Evolutionary conservation across 2,888 invertebrate species (phyloP).

Genomic region (Helobdella robusta): DNA sequence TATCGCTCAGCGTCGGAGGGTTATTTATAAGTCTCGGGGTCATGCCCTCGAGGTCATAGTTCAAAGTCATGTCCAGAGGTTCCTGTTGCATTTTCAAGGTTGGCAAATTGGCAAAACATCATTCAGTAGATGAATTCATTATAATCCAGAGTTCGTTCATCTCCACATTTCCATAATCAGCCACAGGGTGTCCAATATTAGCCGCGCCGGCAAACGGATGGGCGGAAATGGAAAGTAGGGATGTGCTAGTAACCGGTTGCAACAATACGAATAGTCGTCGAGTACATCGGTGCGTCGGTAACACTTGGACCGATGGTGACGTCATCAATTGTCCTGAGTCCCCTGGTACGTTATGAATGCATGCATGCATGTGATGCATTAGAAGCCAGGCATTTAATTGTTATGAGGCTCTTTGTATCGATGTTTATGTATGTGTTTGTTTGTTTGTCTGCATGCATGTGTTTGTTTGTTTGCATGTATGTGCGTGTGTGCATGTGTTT

Average conservation of each 20-base stretch:
- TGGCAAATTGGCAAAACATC: too few species aligned
- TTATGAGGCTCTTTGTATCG: too few species aligned
- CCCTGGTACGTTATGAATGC: conserved; percentile 11
- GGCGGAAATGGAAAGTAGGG: conserved; percentile 28
- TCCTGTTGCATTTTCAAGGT: conserved; percentile 12
- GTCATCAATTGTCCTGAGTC: conserved; percentile 28
- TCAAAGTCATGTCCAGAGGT: not conserved
- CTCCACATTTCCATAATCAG: too few species aligned
- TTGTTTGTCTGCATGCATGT: too few species aligned
- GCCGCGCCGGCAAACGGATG: conserved; percentile 28
- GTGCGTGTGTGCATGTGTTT: too few species aligned
- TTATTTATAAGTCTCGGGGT: conserved; percentile 8
- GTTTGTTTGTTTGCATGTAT: too few species aligned
- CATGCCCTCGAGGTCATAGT: conserved; percentile 7
- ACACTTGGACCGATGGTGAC: conserved; percentile 29
- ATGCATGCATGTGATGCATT: not conserved
- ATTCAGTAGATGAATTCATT: too few species aligned
- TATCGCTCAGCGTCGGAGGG: not conserved
- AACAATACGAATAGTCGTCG: conserved; percentile 29
- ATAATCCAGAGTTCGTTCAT: too few species aligned
- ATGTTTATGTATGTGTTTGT: too few species aligned
- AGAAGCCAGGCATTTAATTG: not conserved
- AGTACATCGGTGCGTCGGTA: conserved; percentile 29
- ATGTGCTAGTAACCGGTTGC: conserved; percentile 30
- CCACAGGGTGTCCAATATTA: conserved; percentile 29